Conservation (phyloP, 2,113 vertebrate species). For the Raja brachyura region DNA sequence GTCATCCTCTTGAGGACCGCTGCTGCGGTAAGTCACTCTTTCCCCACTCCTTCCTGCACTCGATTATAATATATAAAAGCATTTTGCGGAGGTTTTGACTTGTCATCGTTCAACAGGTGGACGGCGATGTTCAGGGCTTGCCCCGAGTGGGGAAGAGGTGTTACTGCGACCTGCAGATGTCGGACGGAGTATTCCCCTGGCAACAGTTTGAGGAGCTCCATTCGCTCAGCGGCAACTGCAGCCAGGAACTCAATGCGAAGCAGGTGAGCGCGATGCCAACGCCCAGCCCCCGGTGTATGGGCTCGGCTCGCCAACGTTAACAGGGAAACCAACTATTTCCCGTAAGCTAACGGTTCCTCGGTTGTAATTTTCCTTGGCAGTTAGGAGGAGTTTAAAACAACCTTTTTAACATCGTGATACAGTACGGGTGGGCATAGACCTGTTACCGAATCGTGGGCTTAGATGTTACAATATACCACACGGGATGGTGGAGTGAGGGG, state of each 20-base stretch:
- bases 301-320: background rate
- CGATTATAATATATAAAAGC: background rate
- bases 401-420: too few relatives aligned
- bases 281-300: background rate
- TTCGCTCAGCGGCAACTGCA: conserved; percentile 46
- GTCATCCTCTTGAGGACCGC: background rate
- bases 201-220: conserved; percentile 44
- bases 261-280: conserved; percentile 45
- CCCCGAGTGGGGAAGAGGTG: conserved; percentile 43
- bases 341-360: background rate
- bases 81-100: background rate
- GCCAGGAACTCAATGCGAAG: conserved; percentile 41
- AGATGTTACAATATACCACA: too few relatives aligned
- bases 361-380: background rate
- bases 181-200: conserved; percentile 48
- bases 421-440: too few relatives aligned
- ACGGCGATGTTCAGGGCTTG: background rate
- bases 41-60: background rate
- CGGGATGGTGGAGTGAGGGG: too few relatives aligned
- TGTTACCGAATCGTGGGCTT: too few relatives aligned
- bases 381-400: background rate
- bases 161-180: conserved; percentile 51
- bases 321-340: background rate
- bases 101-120: background rate
- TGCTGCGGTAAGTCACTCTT: background rate